Conservation (phyloP, 2,797 vertebrate species). For the Chromis chromis region DNA sequence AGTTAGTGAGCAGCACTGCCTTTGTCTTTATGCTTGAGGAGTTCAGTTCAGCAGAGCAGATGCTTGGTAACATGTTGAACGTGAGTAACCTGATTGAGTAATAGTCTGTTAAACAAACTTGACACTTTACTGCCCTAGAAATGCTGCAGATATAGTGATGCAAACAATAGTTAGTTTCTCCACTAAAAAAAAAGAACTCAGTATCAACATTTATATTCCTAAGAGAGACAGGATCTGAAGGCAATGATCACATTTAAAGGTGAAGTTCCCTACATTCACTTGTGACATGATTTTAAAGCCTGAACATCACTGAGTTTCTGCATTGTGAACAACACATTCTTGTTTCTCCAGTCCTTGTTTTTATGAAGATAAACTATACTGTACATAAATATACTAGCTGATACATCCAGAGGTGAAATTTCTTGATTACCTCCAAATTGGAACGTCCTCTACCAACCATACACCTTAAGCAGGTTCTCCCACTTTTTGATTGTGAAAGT, state of each 20-base stretch:
- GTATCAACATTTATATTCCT: background rate
- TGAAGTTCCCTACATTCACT: background rate
- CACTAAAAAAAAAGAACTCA: background rate
- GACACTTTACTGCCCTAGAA: background rate
- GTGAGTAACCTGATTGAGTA: constrained; percentile 9
- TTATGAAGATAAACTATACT: background rate
- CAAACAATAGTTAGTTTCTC: constrained; percentile 2
- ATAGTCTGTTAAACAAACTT: constrained; percentile 19
- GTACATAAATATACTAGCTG: background rate
- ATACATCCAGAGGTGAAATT: background rate
- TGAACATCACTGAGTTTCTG: background rate
- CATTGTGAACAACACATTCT: background rate
- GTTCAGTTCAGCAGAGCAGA: background rate
- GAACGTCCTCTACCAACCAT: too few relatives aligned
- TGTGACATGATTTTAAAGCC: background rate
- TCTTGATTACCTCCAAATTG: too few relatives aligned
- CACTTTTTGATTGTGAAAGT: background rate
- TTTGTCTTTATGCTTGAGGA: background rate
- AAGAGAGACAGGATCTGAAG: background rate
- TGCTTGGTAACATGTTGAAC: constrained; percentile 3
- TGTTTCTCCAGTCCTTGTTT: background rate
- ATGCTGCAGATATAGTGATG: background rate
- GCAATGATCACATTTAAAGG: background rate
- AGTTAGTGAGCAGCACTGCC: background rate
- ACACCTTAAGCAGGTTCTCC: background rate